phyloP scores from a whole-genome alignment of 2,888 invertebrate genomes.

The Drosophila leonis region DNA sequence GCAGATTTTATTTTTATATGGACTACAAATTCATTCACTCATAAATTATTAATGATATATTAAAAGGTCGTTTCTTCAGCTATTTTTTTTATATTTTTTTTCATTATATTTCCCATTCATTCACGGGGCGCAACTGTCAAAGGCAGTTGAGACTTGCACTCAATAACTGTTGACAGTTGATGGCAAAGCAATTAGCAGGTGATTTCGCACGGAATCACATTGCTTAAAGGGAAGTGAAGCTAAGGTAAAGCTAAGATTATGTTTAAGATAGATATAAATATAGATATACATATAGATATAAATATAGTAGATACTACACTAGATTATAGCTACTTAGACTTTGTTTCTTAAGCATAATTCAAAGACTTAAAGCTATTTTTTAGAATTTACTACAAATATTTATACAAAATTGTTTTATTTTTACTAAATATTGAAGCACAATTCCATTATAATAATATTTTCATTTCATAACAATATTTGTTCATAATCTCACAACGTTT shows the following conservation, averaged over 20 bases:
- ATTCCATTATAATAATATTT: not conserved
- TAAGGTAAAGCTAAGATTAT: not conserved
- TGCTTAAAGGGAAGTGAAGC: no score
- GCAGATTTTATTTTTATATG: conserved; percentile 11
- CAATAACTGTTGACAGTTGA: conserved; percentile 37
- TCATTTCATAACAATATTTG: not conserved
- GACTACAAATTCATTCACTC: conserved; percentile 51
- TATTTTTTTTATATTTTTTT: conserved; percentile 16
- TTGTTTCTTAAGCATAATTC: not conserved
- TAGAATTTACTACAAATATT: not conserved
- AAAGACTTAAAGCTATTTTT: not conserved
- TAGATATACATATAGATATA: not conserved
- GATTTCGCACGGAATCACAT: not conserved
- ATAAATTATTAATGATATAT: conserved; percentile 78
- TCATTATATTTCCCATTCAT: conserved; percentile 30
- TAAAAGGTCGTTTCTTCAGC: conserved; percentile 33
- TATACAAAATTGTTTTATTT: not conserved
- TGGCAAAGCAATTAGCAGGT: conserved; percentile 41
- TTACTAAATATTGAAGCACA: not conserved
- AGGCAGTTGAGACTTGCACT: conserved; percentile 39
- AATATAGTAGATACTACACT: not conserved
- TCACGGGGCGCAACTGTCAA: conserved; percentile 45
- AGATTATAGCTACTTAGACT: no score
- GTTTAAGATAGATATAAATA: not conserved
- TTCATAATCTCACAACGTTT: not conserved